These are phyloP conservation scores for Trachelus stipa DNA, from an alignment of 2,888 invertebrate genomes.

Conservation along the genomic window DNA sequence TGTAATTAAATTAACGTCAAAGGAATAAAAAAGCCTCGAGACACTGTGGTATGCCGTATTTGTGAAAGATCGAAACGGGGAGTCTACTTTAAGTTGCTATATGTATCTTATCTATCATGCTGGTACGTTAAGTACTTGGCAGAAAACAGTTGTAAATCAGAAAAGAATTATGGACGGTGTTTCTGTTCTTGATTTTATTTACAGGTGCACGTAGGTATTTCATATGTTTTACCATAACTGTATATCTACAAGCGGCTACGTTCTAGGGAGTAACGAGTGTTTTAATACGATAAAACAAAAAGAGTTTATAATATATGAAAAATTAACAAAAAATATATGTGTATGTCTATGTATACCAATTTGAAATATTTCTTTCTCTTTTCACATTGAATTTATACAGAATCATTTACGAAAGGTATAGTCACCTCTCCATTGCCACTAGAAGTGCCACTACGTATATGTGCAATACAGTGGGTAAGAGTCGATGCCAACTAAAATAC, in stretches of 20 bases:
- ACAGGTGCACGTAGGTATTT: background rate
- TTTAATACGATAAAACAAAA: background rate
- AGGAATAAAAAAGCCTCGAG: constrained; percentile 14
- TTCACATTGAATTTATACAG: background rate
- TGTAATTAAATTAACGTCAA: background rate
- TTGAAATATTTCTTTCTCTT: background rate
- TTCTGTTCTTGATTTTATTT: background rate
- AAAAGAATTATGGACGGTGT: background rate
- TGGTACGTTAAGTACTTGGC: background rate
- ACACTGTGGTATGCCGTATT: constrained; percentile 14
- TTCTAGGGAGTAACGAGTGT: background rate
- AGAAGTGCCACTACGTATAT: constrained; percentile 33
- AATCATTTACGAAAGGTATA: constrained; percentile 21
- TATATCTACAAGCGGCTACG: background rate
- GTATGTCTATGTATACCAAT: background rate
- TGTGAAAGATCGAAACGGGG: constrained; percentile 20
- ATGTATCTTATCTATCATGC: background rate
- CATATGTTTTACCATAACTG: background rate
- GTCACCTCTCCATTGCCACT: constrained; percentile 40
- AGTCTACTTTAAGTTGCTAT: background rate
- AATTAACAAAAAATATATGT: background rate
- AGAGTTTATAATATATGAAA: background rate
- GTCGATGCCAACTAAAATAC: constrained; percentile 32
- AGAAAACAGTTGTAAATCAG: background rate
- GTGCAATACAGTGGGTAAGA: constrained; percentile 22